These are phyloP conservation scores for Zosterops hypoxanthus DNA, from an alignment of 2,113 vertebrate genomes.

Conservation along the genomic window DNA sequence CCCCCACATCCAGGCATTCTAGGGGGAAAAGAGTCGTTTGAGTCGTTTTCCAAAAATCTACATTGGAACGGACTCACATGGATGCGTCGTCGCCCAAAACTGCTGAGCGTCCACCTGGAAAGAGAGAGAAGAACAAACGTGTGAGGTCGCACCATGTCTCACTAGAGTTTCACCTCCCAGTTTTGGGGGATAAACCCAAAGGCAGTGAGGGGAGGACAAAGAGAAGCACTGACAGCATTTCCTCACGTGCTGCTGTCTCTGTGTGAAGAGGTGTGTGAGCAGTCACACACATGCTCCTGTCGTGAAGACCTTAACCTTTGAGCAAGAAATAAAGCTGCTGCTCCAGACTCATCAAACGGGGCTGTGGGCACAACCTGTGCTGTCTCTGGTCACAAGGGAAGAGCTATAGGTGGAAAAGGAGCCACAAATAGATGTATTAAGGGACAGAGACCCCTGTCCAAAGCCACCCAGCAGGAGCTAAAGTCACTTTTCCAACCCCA, in stretches of 20 bases:
- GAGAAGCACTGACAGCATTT: not conserved
- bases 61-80: fast-evolving
- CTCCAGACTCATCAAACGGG: not conserved
- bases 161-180: not conserved
- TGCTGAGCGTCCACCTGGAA: fast-evolving
- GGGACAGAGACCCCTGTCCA: not conserved
- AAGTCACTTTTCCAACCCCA: not conserved
- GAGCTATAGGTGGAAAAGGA: not conserved
- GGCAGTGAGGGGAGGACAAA: not conserved
- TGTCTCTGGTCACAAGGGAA: not conserved
- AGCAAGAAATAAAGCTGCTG: not conserved
- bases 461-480: not conserved
- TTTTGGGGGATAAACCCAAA: not conserved
- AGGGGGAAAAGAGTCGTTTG: fast-evolving
- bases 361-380: fast-evolving
- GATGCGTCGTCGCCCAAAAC: fast-evolving
- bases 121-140: fast-evolving
- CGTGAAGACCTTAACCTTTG: fast-evolving
- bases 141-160: fast-evolving
- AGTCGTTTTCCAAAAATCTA: not conserved
- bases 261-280: not conserved
- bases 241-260: not conserved
- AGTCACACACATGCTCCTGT: not conserved
- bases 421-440: not conserved
- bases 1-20: not conserved